phyloP scores from a whole-genome alignment of 2,113 vertebrate species.

The Pygoscelis antarcticus region DNA sequence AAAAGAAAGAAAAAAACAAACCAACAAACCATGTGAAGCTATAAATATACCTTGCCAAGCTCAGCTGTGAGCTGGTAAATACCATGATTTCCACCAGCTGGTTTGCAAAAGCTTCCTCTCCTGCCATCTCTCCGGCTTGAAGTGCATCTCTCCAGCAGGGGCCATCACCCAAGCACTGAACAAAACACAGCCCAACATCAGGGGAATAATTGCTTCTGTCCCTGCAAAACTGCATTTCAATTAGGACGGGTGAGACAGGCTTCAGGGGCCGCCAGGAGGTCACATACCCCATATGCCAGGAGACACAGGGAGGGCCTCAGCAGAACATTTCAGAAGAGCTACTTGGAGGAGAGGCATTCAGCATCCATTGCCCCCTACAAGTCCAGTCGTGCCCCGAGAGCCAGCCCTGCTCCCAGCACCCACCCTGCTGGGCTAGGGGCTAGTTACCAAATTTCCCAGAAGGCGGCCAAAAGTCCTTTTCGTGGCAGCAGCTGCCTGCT shows the following conservation, averaged over 20 bases:
- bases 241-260: background rate
- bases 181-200: fast-evolving
- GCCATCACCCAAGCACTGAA: fast-evolving
- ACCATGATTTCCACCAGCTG: background rate
- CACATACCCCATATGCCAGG: fast-evolving
- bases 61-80: constrained; percentile 32
- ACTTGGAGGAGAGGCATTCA: background rate
- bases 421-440: too few relatives aligned
- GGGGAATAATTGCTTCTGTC: background rate
- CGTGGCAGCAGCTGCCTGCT: background rate
- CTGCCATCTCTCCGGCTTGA: background rate
- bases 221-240: background rate
- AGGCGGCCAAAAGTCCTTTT: background rate
- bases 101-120: background rate
- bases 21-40: background rate
- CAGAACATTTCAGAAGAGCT: background rate
- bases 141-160: background rate
- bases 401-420: background rate
- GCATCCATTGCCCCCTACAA: fast-evolving
- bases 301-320: background rate
- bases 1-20: background rate
- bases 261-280: background rate
- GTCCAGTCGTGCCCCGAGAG: fast-evolving
- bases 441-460: background rate
- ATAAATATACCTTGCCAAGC: constrained; percentile 45